Percentiles rank a stretch among this genome's conserved stretches.
phyloP scores from a whole-genome alignment of 2,113 vertebrate genomes.

The Sturnus vulgaris region DNA sequence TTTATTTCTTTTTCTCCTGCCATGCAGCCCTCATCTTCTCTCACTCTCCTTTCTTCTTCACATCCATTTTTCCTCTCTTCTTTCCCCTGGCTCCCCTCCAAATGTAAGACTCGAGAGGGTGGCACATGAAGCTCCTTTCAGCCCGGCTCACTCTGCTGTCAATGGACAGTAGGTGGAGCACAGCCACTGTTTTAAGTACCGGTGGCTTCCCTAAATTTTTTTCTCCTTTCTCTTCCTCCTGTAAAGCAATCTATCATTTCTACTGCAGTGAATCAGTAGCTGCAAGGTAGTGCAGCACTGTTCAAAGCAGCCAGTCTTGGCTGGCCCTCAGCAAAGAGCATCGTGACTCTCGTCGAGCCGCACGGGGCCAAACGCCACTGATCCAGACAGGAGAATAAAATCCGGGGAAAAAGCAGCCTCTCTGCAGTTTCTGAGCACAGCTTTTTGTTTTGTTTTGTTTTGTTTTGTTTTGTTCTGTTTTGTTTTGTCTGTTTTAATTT shows the following conservation, averaged over 20 bases:
- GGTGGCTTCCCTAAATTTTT: neutral
- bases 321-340: neutral
- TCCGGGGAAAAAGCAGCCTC: neutral
- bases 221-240: neutral
- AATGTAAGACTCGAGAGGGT: neutral
- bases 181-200: slow-evolving; percentile 31
- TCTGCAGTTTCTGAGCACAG: neutral
- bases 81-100: neutral
- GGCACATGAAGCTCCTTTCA: neutral
- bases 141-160: neutral
- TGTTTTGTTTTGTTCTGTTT: neutral
- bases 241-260: slow-evolving; percentile 37
- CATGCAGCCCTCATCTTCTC: neutral
- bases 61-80: neutral
- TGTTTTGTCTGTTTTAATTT: neutral
- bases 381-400: neutral
- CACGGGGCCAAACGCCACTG: neutral
- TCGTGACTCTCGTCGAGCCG: neutral
- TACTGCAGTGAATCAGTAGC: slow-evolving; percentile 56
- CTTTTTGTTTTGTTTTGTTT: neutral
- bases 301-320: slow-evolving; percentile 43
- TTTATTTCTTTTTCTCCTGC: neutral
- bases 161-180: slow-evolving; percentile 67
- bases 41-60: neutral
- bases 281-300: slow-evolving; percentile 19